phyloP scores from a whole-genome alignment of 2,888 invertebrate species.

The Caenorhabditis wallacei region DNA sequence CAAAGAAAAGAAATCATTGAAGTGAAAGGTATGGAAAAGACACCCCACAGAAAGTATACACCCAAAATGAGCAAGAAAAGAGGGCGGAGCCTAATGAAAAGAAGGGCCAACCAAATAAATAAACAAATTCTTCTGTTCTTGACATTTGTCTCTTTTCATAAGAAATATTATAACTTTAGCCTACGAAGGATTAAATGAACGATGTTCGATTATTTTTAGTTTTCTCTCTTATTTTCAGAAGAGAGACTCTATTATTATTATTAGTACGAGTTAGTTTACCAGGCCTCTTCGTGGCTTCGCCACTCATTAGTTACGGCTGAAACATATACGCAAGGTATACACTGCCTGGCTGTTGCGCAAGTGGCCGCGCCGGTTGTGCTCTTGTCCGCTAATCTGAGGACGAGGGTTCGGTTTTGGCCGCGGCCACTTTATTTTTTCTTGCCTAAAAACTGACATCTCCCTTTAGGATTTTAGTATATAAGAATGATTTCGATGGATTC shows the following conservation, averaged over 20 bases:
- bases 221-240: neutral
- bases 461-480: too few species aligned
- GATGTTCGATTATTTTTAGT: neutral
- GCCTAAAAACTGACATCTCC: too few species aligned
- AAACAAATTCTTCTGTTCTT: constrained; percentile 58
- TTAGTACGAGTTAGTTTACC: constrained; percentile 11
- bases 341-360: too few species aligned
- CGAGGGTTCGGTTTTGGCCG: too few species aligned
- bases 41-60: neutral
- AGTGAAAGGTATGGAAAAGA: constrained; percentile 4
- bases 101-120: constrained; percentile 42
- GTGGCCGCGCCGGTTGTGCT: too few species aligned
- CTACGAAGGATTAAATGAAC: neutral
- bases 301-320: too few species aligned
- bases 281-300: neutral
- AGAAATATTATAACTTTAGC: constrained; percentile 15
- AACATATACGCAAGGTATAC: too few species aligned
- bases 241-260: constrained; percentile 7
- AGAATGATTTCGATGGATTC: too few species aligned
- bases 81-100: constrained; percentile 36
- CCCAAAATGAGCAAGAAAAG: constrained; percentile 11
- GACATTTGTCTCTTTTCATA: constrained; percentile 25
- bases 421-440: too few species aligned
- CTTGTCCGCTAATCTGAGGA: too few species aligned
- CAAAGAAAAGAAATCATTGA: neutral